Evolutionary conservation across 2,113 vertebrate species (phyloP).

Genomic region (Nansenia antarctica): DNA sequence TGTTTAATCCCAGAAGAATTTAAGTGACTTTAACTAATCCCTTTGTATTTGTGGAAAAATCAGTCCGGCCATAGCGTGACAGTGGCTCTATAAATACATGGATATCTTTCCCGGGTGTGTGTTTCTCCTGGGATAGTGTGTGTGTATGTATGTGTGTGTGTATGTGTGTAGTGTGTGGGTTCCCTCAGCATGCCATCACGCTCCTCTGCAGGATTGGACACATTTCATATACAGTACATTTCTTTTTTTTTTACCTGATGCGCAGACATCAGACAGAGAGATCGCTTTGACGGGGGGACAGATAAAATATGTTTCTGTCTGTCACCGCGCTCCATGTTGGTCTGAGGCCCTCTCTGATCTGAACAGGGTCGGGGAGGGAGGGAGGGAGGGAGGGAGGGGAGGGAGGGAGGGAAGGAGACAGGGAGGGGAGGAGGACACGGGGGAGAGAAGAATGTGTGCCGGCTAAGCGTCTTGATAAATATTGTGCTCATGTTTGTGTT

Average conservation of each 20-base stretch:
- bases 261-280: constrained; percentile 56
- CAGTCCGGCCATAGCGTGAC: constrained; percentile 41
- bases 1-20: constrained; percentile 54
- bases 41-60: constrained; percentile 43
- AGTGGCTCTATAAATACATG: constrained; percentile 35
- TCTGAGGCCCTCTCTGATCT: neutral
- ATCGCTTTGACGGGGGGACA: constrained; percentile 47
- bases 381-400: neutral
- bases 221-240: constrained; percentile 43
- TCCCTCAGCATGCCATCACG: constrained; percentile 33
- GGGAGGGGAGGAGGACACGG: constrained; percentile 4
- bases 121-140: neutral
- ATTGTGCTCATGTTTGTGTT: constrained; percentile 43
- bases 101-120: constrained; percentile 33
- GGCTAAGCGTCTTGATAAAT: constrained; percentile 55
- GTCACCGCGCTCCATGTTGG: constrained; percentile 42
- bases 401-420: neutral
- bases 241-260: constrained; percentile 9
- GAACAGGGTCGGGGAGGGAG: neutral
- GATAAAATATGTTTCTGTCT: constrained; percentile 61
- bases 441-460: constrained; percentile 45
- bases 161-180: constrained; percentile 6
- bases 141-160: too few relatives aligned
- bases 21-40: constrained; percentile 48
- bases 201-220: constrained; percentile 43